Evolutionary conservation across 2,888 invertebrate genomes (phyloP).

Genomic region (Volucella inanis): DNA sequence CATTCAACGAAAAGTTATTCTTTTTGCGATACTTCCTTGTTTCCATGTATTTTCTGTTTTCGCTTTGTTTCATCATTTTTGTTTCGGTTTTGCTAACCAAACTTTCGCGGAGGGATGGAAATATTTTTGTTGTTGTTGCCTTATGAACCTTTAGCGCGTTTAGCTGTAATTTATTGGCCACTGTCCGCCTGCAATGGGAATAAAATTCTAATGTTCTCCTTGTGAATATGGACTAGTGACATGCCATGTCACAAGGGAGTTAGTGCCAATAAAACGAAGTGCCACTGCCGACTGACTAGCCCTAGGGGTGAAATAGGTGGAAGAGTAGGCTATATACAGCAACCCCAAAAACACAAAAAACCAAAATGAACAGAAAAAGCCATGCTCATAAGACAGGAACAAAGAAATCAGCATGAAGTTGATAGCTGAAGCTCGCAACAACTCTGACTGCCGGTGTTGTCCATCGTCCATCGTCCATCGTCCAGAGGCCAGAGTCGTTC

Average conservation of each 20-base stretch:
- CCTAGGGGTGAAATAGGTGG: conserved; percentile 13
- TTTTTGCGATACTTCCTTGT: conserved; percentile 23
- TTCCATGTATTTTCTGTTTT: not conserved
- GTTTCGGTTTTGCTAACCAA: not conserved
- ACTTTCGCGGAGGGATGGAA: not conserved
- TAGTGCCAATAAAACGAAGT: conserved; percentile 20
- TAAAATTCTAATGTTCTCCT: conserved; percentile 44
- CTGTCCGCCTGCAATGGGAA: conserved; percentile 42
- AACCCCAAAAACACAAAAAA: not conserved
- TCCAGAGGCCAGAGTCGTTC: no score
- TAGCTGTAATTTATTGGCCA: conserved; percentile 63
- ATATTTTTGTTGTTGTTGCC: not conserved
- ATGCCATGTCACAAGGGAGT: conserved; percentile 46
- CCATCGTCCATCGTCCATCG: no score
- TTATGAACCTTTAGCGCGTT: conserved; percentile 36
- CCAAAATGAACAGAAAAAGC: no score
- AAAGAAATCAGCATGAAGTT: conserved; percentile 58
- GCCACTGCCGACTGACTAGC: not conserved
- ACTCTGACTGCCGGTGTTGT: no score
- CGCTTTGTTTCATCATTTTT: conserved; percentile 2
- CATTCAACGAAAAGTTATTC: conserved; percentile 25
- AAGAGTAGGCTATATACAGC: not conserved
- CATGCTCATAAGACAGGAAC: conserved; percentile 59
- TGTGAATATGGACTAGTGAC: conserved; percentile 45
- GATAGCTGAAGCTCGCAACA: conserved; percentile 24